Evolutionary conservation across 2,113 vertebrate species (phyloP), one percentile per base, ranked within the genome.

Genomic region (Pelusios castaneus): DNA sequence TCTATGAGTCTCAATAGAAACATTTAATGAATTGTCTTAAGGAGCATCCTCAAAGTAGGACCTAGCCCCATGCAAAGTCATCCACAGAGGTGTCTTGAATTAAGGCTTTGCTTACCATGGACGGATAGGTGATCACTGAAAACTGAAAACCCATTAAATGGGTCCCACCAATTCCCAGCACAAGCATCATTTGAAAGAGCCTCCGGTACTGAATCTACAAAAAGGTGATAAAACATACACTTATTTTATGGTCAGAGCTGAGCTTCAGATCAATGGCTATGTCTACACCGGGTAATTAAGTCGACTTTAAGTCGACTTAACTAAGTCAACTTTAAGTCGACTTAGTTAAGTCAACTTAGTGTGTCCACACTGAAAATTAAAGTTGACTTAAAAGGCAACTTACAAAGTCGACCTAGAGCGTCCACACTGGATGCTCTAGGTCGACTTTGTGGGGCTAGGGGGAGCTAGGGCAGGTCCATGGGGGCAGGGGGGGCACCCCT

Each of bases 61-160:
- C 10, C 60, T 63, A 55, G 73, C 25, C 13, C 19, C 43, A 45
- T 2, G 27, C 55, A 43, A 2, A 88, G 3, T 19, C 73, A 55
- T 10, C 5, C 60, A 41, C 27, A 86, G 22, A 24, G 52, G 10
- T 4, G 49, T 31, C 81, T 81, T 89, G 38, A n/a, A 49, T 25
- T 38, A 85, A 83, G 19, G 7, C 38, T 87, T 58, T 76, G 5
- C 99, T 99, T 95, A 99, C 98, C 41, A 25, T 70, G 24, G 98
- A 98, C 16, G 98, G 97, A 1, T 98, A 98, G n/a, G 96, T 98
- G 95, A 99, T 97, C 56, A 98, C 98, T 84, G 98, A 98, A 52
- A 99, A 54, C 2, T 97, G 93, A 90, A 98, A 98, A 75, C 99
- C 98, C 92, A 97, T 97, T 6, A 98, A 97, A 84, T 99, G 98